phyloP scores from a whole-genome alignment of 2,888 invertebrate genomes.

The Platycnemis pennipes region DNA sequence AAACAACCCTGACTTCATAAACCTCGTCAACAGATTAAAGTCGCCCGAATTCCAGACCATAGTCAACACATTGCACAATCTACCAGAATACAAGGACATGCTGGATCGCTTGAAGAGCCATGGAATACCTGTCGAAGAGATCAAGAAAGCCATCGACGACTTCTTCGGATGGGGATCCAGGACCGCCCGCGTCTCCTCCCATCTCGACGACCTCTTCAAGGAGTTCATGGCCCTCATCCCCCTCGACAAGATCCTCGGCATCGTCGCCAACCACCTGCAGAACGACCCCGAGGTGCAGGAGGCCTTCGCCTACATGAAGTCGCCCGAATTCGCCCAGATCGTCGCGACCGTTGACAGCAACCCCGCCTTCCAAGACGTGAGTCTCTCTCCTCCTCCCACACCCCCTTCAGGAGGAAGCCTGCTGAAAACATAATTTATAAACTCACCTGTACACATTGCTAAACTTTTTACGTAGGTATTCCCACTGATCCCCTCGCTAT shows the following conservation, averaged over 20 bases:
- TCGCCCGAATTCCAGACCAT: constrained; percentile 74
- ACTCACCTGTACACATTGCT: no score
- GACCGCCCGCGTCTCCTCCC: neutral
- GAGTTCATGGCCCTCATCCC: constrained; percentile 35
- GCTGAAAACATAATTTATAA: no score
- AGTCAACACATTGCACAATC: constrained; percentile 71
- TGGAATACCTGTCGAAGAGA: neutral
- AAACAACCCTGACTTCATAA: constrained; percentile 73
- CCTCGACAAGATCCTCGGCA: constrained; percentile 33
- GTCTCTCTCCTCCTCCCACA: neutral
- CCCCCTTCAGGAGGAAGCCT: no score
- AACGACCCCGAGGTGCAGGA: constrained; percentile 58
- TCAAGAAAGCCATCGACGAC: constrained; percentile 1
- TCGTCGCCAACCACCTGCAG: constrained; percentile 17
- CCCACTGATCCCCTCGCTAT: no score
- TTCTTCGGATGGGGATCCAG: constrained; percentile 44
- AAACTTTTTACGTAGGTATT: no score
- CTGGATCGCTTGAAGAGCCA: neutral
- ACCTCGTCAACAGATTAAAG: constrained; percentile 73
- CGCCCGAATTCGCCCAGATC: constrained; percentile 20
- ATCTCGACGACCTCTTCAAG: constrained; percentile 48
- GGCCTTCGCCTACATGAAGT: constrained; percentile 35
- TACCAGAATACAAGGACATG: constrained; percentile 47
- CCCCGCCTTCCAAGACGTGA: constrained; percentile 37
- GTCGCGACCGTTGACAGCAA: constrained; percentile 13